Evolutionary conservation across 2,113 vertebrate genomes (phyloP).

Genomic region (Tylochromis polylepis): DNA sequence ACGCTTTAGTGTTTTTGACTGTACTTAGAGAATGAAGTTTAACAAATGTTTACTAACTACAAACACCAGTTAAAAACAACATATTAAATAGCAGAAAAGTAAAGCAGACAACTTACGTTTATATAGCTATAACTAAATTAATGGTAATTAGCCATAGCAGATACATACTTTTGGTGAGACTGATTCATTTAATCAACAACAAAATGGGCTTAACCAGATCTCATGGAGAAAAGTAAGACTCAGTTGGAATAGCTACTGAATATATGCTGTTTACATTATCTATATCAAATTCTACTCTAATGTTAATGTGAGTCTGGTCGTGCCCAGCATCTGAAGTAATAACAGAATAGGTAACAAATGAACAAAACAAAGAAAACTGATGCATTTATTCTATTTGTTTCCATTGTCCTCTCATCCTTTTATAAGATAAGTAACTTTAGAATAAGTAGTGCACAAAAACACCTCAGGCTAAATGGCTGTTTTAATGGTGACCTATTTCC

Average conservation of each 20-base stretch:
- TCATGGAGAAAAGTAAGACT: not conserved
- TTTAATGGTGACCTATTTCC: conserved; percentile 50
- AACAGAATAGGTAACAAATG: not conserved
- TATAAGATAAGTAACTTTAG: not conserved
- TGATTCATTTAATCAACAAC: not conserved
- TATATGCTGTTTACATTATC: not conserved
- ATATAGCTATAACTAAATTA: not conserved
- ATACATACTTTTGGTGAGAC: not conserved
- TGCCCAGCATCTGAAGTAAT: not conserved
- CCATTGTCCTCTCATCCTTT: not conserved
- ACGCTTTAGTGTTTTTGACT: not conserved
- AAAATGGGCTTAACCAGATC: not conserved
- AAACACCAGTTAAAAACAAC: not conserved
- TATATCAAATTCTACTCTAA: not conserved
- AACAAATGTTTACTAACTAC: not conserved
- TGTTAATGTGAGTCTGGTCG: not conserved
- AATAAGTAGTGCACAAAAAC: not conserved
- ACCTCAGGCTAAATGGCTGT: conserved; percentile 22
- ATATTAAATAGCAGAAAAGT: not conserved
- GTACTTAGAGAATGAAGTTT: not conserved
- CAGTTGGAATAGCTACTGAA: not conserved
- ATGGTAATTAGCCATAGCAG: not conserved
- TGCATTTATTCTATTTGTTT: not conserved
- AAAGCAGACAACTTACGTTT: not conserved
- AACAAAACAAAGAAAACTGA: not conserved